Evolutionary conservation across 2,113 vertebrate genomes (phyloP).

Genomic region (Podocnemis expansa): DNA sequence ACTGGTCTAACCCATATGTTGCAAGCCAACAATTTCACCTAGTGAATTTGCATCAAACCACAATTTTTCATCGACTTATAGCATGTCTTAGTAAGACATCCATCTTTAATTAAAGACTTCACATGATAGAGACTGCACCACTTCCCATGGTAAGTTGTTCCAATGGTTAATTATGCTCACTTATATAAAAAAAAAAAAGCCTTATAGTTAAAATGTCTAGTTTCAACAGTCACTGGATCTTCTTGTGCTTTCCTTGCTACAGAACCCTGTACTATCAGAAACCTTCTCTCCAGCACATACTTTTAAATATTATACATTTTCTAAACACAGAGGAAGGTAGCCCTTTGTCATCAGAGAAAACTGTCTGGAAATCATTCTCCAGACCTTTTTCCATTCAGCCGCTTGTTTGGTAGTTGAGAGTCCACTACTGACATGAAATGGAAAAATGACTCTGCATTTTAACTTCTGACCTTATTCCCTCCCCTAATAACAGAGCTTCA

Average conservation of each 20-base stretch:
- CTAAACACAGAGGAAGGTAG: not conserved
- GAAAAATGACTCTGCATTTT: no score
- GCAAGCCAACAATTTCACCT: not conserved
- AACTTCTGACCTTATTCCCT: no score
- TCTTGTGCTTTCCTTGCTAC: not conserved
- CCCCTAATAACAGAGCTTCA: not conserved
- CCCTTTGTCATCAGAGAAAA: not conserved
- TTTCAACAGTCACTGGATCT: not conserved
- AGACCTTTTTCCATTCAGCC: not conserved
- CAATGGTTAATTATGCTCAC: not conserved
- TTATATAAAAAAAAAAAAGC: no score
- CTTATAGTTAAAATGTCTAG: not conserved
- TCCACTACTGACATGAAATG: not conserved
- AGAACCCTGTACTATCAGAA: not conserved
- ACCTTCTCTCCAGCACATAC: not conserved
- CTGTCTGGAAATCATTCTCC: not conserved
- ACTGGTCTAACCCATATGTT: not conserved
- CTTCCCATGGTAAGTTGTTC: not conserved
- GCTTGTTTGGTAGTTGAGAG: not conserved
- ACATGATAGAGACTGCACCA: not conserved
- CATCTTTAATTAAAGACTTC: not conserved
- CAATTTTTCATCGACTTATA: not conserved
- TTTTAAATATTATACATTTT: not conserved
- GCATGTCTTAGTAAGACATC: not conserved
- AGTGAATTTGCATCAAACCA: no score